Percentiles rank a stretch among this genome's conserved stretches.
Evolutionary conservation across 2,888 invertebrate genomes (phyloP).

Genomic region (Adineta ricciae): DNA sequence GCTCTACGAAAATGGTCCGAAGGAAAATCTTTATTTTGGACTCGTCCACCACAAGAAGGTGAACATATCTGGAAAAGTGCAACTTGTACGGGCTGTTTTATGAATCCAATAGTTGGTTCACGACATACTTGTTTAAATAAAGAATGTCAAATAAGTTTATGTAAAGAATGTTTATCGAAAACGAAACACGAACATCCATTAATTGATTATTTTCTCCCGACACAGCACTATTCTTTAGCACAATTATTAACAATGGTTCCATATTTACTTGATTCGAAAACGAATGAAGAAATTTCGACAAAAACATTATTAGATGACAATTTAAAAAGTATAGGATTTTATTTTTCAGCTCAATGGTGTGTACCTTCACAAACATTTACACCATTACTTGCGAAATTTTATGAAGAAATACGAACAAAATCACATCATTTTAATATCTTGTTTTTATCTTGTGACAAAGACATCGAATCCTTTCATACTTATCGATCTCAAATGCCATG

Average conservation of each 20-base stretch:
- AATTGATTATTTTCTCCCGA: background rate
- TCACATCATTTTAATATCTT: background rate
- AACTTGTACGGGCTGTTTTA: background rate
- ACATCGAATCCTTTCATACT: background rate
- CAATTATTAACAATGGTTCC: background rate
- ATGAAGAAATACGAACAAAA: background rate
- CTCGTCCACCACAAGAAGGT: background rate
- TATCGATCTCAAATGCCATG: background rate
- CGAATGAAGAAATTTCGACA: background rate
- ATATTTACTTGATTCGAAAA: background rate
- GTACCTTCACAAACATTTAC: background rate
- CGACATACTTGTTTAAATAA: background rate
- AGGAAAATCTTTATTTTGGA: background rate
- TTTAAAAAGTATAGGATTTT: background rate
- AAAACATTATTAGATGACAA: background rate
- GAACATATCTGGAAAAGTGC: background rate
- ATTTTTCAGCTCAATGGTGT: conserved; percentile 18
- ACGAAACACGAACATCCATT: background rate
- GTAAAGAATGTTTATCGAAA: background rate
- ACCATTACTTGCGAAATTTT: background rate
- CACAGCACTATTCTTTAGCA: background rate
- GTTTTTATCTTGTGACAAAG: background rate
- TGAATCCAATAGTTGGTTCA: background rate
- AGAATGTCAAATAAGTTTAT: background rate
- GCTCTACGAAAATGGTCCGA: background rate